Evolutionary conservation across 1,140 invertebrate species (phyloP).

Genomic region (Pseudomyrmex pallidus): DNA sequence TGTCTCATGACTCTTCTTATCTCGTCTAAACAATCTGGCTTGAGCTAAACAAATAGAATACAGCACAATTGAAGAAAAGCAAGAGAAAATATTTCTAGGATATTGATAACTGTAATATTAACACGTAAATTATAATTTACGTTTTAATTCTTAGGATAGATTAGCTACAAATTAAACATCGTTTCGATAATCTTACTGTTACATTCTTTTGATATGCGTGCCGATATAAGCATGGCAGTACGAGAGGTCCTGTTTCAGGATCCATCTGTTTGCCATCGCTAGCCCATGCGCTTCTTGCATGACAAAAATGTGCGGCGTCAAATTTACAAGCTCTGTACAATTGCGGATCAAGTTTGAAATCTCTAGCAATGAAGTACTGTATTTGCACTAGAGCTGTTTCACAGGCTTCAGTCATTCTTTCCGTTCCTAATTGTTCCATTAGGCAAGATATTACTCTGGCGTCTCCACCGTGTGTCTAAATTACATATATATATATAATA

Average conservation of each 20-base stretch:
- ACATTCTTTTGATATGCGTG: slow-evolving; percentile 91
- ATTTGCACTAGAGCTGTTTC: slow-evolving; percentile 97
- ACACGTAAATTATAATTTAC: slow-evolving; percentile 21
- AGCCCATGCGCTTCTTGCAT: slow-evolving; percentile 92
- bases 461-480: slow-evolving; percentile 87
- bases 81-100: neutral
- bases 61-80: neutral
- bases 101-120: neutral
- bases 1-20: slow-evolving; percentile 96
- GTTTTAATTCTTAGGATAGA: neutral
- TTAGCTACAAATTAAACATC: slow-evolving; percentile 11
- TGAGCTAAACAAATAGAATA: slow-evolving; percentile 83
- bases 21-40: slow-evolving; percentile 90
- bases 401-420: slow-evolving; percentile 94
- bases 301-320: slow-evolving; percentile 94
- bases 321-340: slow-evolving; percentile 94
- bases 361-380: slow-evolving; percentile 98
- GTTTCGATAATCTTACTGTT: slow-evolving; percentile 79
- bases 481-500: slow-evolving; percentile 23
- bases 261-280: slow-evolving; percentile 88
- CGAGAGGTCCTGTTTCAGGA: slow-evolving; percentile 90
- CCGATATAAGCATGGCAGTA: slow-evolving; percentile 96
- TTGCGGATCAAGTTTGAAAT: slow-evolving; percentile 96
- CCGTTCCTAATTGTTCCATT: slow-evolving; percentile 95
- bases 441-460: slow-evolving; percentile 96